Percentiles rank a stretch among this genome's conserved stretches.
Evolutionary conservation across 2,113 vertebrate species (phyloP).

Genomic region (Leucosticte australis): DNA sequence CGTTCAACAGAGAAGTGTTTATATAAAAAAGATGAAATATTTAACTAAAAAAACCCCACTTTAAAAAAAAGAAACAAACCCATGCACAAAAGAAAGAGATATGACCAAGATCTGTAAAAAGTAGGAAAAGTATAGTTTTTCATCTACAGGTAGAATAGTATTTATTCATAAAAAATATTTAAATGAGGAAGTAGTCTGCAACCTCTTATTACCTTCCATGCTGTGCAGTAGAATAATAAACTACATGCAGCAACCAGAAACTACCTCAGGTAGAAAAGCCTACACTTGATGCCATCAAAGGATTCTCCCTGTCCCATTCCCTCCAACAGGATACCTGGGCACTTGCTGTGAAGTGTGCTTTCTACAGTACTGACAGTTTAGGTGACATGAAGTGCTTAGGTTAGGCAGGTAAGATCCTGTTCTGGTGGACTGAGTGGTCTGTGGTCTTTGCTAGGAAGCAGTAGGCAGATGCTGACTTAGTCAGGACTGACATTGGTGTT

Average conservation of each 20-base stretch:
- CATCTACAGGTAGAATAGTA: not conserved
- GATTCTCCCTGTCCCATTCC: not conserved
- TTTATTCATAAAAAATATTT: not conserved
- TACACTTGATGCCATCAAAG: not conserved
- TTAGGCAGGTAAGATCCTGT: not conserved
- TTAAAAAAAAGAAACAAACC: not conserved
- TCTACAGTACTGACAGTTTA: not conserved
- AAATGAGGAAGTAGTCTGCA: not conserved
- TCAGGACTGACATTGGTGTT: not conserved
- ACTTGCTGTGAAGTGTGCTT: not conserved
- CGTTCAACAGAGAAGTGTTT: not conserved
- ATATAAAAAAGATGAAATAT: not conserved
- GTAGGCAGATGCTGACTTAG: accelerated
- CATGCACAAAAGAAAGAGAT: not conserved
- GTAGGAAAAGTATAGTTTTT: not conserved
- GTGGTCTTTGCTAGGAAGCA: not conserved
- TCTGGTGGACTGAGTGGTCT: not conserved
- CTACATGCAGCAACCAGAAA: not conserved
- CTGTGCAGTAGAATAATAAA: not conserved
- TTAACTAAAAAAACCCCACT: not conserved
- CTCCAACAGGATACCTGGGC: accelerated
- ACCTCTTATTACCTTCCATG: not conserved
- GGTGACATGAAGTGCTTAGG: not conserved
- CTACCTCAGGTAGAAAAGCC: not conserved
- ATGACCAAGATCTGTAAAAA: not conserved